Percentiles rank a stretch among this genome's conserved stretches.
phyloP scores from a whole-genome alignment of 2,888 invertebrate species.

The Dicycla oo region DNA sequence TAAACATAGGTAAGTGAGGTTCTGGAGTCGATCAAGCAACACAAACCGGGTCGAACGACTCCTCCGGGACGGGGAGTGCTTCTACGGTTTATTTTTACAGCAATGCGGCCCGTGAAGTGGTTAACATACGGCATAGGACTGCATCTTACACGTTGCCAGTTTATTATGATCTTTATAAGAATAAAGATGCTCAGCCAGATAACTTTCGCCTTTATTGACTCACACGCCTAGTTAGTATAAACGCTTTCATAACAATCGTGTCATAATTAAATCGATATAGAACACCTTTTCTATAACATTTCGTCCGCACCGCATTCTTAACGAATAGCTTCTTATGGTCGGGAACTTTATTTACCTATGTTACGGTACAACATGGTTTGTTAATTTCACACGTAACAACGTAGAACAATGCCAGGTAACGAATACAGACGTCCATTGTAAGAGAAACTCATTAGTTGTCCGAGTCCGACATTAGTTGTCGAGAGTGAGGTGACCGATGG shows the following conservation, averaged over 20 bases:
- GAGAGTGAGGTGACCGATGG: slow-evolving; percentile 74
- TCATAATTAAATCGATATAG: slow-evolving; percentile 27
- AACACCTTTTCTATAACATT: slow-evolving; percentile 23
- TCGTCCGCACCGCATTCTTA: slow-evolving; percentile 26
- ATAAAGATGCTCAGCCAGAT: slow-evolving; percentile 7
- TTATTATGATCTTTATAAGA: slow-evolving; percentile 26
- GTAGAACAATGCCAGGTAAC: slow-evolving; percentile 72
- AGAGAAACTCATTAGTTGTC: slow-evolving; percentile 74
- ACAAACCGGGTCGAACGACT: slow-evolving; percentile 76
- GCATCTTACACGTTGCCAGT: slow-evolving; percentile 24
- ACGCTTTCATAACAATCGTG: slow-evolving; percentile 28
- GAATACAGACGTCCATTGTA: slow-evolving; percentile 70
- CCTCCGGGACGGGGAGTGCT: slow-evolving; percentile 66
- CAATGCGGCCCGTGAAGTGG: slow-evolving; percentile 77
- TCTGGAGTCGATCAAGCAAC: slow-evolving; percentile 84
- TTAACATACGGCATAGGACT: slow-evolving; percentile 47
- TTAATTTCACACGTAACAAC: slow-evolving; percentile 68
- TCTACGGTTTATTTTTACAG: slow-evolving; percentile 81
- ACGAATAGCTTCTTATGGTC: slow-evolving; percentile 17
- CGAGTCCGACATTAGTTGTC: slow-evolving; percentile 74
- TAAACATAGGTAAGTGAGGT: slow-evolving; percentile 80
- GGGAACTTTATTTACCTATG: slow-evolving; percentile 24
- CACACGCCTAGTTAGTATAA: slow-evolving; percentile 1
- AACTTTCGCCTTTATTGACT: slow-evolving; percentile 28
- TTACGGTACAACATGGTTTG: slow-evolving; percentile 47